Evolutionary conservation across 1,140 invertebrate species (phyloP), one percentile per base, ranked within the genome.

Genomic region (Tetraneura akinire): DNA sequence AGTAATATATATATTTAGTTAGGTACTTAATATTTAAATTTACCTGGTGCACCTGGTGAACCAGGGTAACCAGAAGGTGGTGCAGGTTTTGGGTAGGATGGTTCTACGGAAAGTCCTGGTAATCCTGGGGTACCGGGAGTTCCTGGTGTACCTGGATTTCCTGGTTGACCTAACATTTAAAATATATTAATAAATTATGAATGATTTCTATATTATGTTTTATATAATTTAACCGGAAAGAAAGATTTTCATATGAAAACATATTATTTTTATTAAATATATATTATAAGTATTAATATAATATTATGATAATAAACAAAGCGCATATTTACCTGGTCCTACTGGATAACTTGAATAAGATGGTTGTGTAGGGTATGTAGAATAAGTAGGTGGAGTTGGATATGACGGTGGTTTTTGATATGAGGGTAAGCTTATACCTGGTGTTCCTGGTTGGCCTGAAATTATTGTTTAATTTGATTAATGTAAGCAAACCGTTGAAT

Each of bases 311-410:
- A 4, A 4, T 37, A 4, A 37, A 8, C 8, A 37, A 4, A 4
- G 32, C 32, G 8, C 8, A 70, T 66, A 18, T 82, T 81, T 81
- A 83, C 64, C 47, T 80, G 80, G 14, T 45, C 80, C 60, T 47
- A 60, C 68, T 26, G 71, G 68, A n/a, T 66, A 55, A 60, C 57
- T 49, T 11, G 32, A 21, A 57, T 55, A 53, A 42, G 84, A 83
- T 81, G 83, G 83, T 21, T 83, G n/a, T 42, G 51, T 16, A 3
- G 71, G 80, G 32, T 83, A 83, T 37, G 81, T 81, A 5, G 82
- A 80, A 16, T 62, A 62, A 29, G 29, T 26, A 11, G 62, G 18
- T 37, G 66, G 45, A 68, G 26, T 37, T 29, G 78, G 78, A 5
- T 64, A 66, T 66, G 60, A 14, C 49, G 78, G 49, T 73, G 55